phyloP scores from a whole-genome alignment of 2,797 vertebrate genomes.

The Valencia hispanica region DNA sequence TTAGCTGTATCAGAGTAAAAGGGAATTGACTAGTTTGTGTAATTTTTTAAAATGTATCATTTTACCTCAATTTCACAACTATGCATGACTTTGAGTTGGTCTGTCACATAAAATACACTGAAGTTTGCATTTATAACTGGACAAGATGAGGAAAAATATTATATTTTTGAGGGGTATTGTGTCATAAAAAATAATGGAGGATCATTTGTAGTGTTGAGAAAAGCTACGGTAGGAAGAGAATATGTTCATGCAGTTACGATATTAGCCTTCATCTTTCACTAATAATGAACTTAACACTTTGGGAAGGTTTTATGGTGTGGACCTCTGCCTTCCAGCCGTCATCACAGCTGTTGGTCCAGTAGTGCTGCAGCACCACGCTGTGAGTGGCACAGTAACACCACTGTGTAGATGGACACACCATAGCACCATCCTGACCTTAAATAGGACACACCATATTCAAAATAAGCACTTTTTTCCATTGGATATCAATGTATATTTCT shows the following conservation, averaged over 20 bases:
- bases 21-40: not conserved
- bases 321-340: constrained; percentile 50
- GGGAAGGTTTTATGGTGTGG: constrained; percentile 43
- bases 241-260: not conserved
- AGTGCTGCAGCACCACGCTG: constrained; percentile 68
- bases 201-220: not conserved
- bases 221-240: constrained; percentile 3
- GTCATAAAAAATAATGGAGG: not conserved
- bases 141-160: not conserved
- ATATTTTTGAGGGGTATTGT: not conserved
- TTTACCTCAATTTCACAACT: not conserved
- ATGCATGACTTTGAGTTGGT: not conserved
- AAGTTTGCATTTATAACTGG: not conserved
- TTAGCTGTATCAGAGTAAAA: not conserved
- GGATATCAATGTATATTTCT: not conserved
- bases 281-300: constrained; percentile 31
- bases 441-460: constrained; percentile 13
- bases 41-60: not conserved
- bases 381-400: constrained; percentile 52
- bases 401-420: constrained; percentile 49
- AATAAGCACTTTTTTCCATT: constrained; percentile 23
- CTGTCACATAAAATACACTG: not conserved
- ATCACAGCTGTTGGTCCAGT: constrained; percentile 49
- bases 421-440: constrained; percentile 21
- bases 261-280: constrained; percentile 13